Evolutionary conservation across 2,797 vertebrate species (phyloP).

Genomic region (Typhlichthys subterraneus): DNA sequence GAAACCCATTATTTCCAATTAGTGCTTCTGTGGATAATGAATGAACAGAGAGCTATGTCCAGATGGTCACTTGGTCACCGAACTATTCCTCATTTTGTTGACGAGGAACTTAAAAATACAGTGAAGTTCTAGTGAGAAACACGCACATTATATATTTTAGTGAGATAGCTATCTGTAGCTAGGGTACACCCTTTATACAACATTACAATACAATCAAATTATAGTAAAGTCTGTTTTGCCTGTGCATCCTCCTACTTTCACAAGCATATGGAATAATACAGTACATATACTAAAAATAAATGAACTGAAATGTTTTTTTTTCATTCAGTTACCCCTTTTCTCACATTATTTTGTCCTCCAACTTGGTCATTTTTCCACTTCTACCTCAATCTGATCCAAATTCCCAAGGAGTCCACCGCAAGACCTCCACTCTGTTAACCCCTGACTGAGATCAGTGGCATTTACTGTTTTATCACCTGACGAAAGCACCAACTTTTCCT

Average conservation of each 20-base stretch:
- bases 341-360: background rate
- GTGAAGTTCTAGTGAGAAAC: background rate
- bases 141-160: slow-evolving; percentile 15
- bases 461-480: slow-evolving; percentile 71
- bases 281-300: slow-evolving; percentile 3
- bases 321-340: slow-evolving; percentile 1
- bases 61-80: slow-evolving; percentile 63
- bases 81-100: slow-evolving; percentile 62
- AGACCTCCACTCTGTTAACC: slow-evolving; percentile 1
- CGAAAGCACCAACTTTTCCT: slow-evolving; percentile 63
- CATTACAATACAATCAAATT: background rate
- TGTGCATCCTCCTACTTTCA: too few species aligned
- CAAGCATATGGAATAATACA: too few species aligned
- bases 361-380: slow-evolving; percentile 24
- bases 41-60: slow-evolving; percentile 57
- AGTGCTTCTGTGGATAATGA: slow-evolving; percentile 65
- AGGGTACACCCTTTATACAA: slow-evolving; percentile 14
- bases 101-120: slow-evolving; percentile 49
- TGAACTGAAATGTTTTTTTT: background rate
- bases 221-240: too few species aligned
- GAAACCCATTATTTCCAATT: slow-evolving; percentile 71
- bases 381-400: slow-evolving; percentile 44
- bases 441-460: slow-evolving; percentile 59
- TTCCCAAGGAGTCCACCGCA: slow-evolving; percentile 20
- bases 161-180: too few species aligned